phyloP scores from a whole-genome alignment of 2,113 vertebrate species.

The Cacatua alba region DNA sequence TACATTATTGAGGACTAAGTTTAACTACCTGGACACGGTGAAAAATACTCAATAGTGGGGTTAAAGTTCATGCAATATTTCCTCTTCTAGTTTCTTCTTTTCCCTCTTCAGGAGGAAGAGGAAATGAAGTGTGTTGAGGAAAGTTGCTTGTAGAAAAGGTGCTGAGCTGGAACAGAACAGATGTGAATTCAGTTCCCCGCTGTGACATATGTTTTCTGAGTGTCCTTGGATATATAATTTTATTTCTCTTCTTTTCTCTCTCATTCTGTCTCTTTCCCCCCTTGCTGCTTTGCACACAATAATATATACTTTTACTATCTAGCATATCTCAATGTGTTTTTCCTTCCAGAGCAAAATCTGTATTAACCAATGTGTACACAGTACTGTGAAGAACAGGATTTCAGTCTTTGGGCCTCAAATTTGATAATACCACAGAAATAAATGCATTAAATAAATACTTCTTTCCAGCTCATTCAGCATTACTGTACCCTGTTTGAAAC shows the following conservation, averaged over 20 bases:
- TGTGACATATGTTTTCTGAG: background rate
- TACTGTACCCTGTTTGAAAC: background rate
- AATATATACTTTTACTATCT: slow-evolving; percentile 13
- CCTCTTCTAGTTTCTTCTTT: background rate
- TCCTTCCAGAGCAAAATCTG: background rate
- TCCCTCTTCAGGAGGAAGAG: background rate
- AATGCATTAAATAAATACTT: background rate
- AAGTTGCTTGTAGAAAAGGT: background rate
- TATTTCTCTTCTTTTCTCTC: background rate
- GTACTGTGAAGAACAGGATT: background rate
- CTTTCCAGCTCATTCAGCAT: background rate
- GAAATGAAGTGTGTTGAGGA: background rate
- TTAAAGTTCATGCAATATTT: slow-evolving; percentile 1
- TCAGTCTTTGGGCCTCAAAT: background rate
- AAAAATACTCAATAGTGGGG: background rate
- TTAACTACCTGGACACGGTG: background rate
- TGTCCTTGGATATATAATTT: background rate
- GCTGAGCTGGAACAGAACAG: slow-evolving; percentile 4
- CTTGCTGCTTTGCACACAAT: background rate
- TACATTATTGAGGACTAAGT: slow-evolving; percentile 36
- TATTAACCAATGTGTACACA: background rate
- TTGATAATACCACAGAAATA: background rate
- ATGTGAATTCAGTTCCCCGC: background rate
- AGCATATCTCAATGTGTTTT: background rate
- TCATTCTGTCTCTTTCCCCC: background rate